These are phyloP conservation scores for Irena cyanogastra DNA, from an alignment of 2,113 vertebrate genomes.

Conservation along the genomic window DNA sequence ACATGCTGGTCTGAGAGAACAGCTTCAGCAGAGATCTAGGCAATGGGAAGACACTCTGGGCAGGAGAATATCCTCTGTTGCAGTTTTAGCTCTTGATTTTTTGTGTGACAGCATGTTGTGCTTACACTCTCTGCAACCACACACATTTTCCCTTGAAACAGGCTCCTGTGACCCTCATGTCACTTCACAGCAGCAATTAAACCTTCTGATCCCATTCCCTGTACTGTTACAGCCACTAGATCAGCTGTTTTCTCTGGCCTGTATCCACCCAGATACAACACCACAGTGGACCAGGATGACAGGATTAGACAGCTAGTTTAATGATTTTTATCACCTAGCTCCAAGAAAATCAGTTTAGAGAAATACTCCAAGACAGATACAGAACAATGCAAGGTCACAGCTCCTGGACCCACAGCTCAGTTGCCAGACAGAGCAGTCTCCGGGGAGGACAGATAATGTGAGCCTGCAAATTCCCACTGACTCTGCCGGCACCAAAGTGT, in stretches of 20 bases:
- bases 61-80: not conserved
- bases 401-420: not conserved
- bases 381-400: not conserved
- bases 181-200: not conserved
- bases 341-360: not conserved
- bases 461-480: not conserved
- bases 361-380: not conserved
- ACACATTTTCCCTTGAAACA: rapidly evolving
- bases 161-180: not conserved
- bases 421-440: not conserved
- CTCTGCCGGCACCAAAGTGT: not conserved
- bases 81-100: not conserved
- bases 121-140: not conserved
- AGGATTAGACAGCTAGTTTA: not conserved
- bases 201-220: not conserved
- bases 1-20: no score
- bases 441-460: not conserved
- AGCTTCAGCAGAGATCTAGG: not conserved
- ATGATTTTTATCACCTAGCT: not conserved
- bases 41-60: not conserved
- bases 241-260: not conserved
- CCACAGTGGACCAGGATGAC: rapidly evolving
- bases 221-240: not conserved
- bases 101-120: not conserved
- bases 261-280: not conserved